phyloP scores from a whole-genome alignment of 2,888 invertebrate genomes.

The Scaptomyza reducta region DNA sequence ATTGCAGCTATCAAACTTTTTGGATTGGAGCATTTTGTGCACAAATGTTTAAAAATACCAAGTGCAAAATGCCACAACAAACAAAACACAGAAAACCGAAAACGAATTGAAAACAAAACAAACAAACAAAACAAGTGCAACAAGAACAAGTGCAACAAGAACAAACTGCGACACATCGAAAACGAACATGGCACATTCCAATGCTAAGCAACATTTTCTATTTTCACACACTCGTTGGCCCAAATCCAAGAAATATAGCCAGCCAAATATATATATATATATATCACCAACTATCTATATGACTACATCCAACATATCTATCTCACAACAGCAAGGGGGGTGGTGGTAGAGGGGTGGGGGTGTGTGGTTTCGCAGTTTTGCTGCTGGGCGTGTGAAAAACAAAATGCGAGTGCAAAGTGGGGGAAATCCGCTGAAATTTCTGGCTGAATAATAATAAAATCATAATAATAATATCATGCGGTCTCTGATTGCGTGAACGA shows the following conservation, averaged over 20 bases:
- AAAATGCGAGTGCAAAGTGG: slow-evolving; percentile 32
- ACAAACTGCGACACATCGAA: slow-evolving; percentile 49
- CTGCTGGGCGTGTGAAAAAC: slow-evolving; percentile 29
- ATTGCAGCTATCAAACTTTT: slow-evolving; percentile 70
- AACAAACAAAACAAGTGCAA: slow-evolving; percentile 19
- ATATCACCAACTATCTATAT: slow-evolving; percentile 56
- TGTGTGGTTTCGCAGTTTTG: background rate
- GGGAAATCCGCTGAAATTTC: slow-evolving; percentile 64
- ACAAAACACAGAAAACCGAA: slow-evolving; percentile 41
- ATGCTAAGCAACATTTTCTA: slow-evolving; percentile 75
- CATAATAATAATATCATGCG: slow-evolving; percentile 41
- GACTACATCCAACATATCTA: slow-evolving; percentile 26
- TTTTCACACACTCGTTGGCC: slow-evolving; percentile 79
- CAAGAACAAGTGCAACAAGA: slow-evolving; percentile 18
- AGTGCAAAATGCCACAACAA: slow-evolving; percentile 54
- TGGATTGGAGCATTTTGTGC: slow-evolving; percentile 55
- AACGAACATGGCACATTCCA: slow-evolving; percentile 73
- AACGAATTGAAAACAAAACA: slow-evolving; percentile 49
- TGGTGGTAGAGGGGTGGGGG: background rate
- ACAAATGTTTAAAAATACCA: slow-evolving; percentile 76
- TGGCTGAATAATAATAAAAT: slow-evolving; percentile 38
- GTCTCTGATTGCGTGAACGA: slow-evolving; percentile 23
- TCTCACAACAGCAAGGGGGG: background rate
- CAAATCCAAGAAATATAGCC: slow-evolving; percentile 77
- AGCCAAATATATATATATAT: slow-evolving; percentile 43